Evolutionary conservation across 2,888 invertebrate species (phyloP).

Genomic region (Euzophera pinguis): DNA sequence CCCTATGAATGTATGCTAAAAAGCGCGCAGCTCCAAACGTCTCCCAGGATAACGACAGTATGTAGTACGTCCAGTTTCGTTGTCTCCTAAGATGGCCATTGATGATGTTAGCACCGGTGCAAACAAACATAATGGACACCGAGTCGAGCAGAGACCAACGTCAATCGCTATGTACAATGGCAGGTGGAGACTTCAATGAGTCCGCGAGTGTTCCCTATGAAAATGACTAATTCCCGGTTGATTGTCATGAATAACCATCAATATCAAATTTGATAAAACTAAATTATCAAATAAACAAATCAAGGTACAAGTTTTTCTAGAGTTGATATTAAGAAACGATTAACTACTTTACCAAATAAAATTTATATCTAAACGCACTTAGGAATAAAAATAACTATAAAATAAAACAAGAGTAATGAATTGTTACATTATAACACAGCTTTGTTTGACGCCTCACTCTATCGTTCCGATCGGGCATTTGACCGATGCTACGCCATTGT

Average conservation of each 20-base stretch:
- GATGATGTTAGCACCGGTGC: conserved; percentile 64
- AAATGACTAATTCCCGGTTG: conserved; percentile 34
- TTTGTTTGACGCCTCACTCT: conserved; percentile 69
- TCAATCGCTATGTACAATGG: conserved; percentile 52
- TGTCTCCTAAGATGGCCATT: conserved; percentile 57
- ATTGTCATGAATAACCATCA: conserved; percentile 73
- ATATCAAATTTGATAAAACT: conserved; percentile 67
- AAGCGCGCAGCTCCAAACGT: conserved; percentile 40
- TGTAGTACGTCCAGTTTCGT: conserved; percentile 29
- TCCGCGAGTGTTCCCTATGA: conserved; percentile 33
- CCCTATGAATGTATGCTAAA: conserved; percentile 52
- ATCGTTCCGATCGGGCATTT: conserved; percentile 55
- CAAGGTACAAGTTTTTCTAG: conserved; percentile 73
- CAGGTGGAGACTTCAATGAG: conserved; percentile 30
- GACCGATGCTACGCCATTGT: conserved; percentile 64
- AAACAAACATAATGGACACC: conserved; percentile 70
- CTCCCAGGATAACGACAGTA: conserved; percentile 29
- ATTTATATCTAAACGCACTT: conserved; percentile 76
- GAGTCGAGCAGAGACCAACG: conserved; percentile 58
- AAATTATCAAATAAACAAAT: conserved; percentile 70
- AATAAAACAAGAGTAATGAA: conserved; percentile 77
- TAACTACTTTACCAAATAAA: conserved; percentile 75
- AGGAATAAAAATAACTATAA: conserved; percentile 76
- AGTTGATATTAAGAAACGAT: conserved; percentile 67
- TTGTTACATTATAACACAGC: conserved; percentile 79